Evolutionary conservation across 1,140 invertebrate species (phyloP).

Genomic region (Neuroterus valhalla): DNA sequence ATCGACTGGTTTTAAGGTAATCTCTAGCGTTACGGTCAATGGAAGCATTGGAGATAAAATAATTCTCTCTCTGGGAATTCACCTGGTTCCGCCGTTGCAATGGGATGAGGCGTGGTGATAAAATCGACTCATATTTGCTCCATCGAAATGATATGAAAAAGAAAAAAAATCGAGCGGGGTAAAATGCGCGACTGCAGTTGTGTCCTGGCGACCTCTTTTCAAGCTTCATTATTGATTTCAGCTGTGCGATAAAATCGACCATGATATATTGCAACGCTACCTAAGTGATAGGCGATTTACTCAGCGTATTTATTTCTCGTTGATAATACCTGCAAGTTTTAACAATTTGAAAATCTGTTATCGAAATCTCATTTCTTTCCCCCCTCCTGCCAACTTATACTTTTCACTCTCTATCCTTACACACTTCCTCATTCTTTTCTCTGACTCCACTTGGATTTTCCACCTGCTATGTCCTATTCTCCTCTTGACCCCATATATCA

Average conservation of each 20-base stretch:
- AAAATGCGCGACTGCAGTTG: background rate
- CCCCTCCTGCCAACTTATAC: too few relatives aligned
- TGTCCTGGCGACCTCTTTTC: constrained; percentile 31
- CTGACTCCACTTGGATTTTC: too few relatives aligned
- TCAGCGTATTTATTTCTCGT: constrained; percentile 45
- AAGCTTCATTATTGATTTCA: constrained; percentile 44
- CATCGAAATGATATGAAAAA: constrained; percentile 39
- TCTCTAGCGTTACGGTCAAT: background rate
- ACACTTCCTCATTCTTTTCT: too few relatives aligned
- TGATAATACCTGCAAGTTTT: too few relatives aligned
- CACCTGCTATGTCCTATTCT: too few relatives aligned
- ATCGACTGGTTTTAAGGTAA: background rate
- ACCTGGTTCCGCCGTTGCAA: too few relatives aligned
- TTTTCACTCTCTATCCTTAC: too few relatives aligned
- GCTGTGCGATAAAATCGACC: constrained; percentile 41
- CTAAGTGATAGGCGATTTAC: constrained; percentile 52
- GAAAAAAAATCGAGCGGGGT: constrained; percentile 1
- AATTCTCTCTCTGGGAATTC: too few relatives aligned
- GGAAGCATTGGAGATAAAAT: background rate
- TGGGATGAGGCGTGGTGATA: constrained; percentile 8
- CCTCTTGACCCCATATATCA: too few relatives aligned
- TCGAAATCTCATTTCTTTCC: too few relatives aligned
- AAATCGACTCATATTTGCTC: constrained; percentile 45
- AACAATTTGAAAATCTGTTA: too few relatives aligned
- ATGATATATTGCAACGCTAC: constrained; percentile 46